Conservation (phyloP, 2,888 invertebrate species). For the Ashinkailepas kermadecensis region DNA sequence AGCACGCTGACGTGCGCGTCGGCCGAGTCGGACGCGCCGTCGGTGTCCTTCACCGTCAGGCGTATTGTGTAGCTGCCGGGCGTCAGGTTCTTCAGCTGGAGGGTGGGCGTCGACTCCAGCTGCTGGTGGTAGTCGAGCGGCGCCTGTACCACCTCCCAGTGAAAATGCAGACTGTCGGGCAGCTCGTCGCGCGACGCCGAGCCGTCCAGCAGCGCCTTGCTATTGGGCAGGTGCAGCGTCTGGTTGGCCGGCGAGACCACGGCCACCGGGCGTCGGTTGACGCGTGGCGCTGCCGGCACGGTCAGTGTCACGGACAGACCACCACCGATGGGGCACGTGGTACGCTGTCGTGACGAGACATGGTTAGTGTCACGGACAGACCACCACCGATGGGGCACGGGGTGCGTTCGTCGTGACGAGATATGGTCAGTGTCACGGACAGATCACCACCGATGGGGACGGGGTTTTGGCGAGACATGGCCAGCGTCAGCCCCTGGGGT, state of each 20-base stretch:
- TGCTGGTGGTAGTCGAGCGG: conserved; percentile 76
- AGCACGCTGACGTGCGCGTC: conserved; percentile 81
- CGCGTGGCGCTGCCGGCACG: conserved; percentile 54
- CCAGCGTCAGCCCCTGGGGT: no score
- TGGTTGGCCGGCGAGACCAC: conserved; percentile 77
- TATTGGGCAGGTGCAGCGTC: conserved; percentile 80
- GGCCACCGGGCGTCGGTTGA: conserved; percentile 71
- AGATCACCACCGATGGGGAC: no score
- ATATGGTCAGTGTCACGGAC: no score
- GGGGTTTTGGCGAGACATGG: no score
- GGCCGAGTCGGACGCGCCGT: conserved; percentile 75
- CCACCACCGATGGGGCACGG: no score
- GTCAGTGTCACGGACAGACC: background rate
- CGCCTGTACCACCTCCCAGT: conserved; percentile 85
- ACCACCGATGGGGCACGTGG: no score
- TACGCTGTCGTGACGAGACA: no score
- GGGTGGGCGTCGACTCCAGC: conserved; percentile 67
- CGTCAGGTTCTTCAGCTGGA: conserved; percentile 74
- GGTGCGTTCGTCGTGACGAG: no score
- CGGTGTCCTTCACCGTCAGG: conserved; percentile 83
- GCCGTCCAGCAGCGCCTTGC: conserved; percentile 79
- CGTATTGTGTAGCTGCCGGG: conserved; percentile 86
- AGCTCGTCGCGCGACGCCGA: conserved; percentile 59
- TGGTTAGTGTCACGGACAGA: no score
- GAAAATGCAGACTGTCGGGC: conserved; percentile 71